phyloP scores from a whole-genome alignment of 2,888 invertebrate species.

The Beris chalybata region DNA sequence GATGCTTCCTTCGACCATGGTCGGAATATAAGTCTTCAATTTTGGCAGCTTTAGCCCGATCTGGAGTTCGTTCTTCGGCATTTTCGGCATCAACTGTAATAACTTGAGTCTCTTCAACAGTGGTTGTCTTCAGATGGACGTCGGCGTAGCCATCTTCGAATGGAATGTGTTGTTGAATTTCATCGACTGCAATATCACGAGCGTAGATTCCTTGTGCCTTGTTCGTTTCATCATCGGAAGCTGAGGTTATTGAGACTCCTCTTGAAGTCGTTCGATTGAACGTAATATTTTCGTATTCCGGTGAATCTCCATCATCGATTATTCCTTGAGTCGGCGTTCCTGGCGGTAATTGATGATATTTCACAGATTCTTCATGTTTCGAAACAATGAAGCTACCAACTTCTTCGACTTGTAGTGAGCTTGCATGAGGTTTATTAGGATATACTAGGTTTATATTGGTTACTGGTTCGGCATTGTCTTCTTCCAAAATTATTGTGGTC shows the following conservation, averaged over 20 bases:
- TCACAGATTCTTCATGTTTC: conserved; percentile 33
- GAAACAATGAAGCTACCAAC: conserved; percentile 54
- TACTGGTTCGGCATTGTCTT: conserved; percentile 46
- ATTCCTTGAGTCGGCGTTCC: conserved; percentile 58
- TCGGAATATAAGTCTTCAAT: conserved; percentile 8
- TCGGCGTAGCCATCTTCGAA: conserved; percentile 56
- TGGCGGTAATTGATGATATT: conserved; percentile 45
- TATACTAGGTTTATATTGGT: conserved; percentile 52
- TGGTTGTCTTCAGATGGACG: conserved; percentile 47
- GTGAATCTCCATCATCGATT: conserved; percentile 61
- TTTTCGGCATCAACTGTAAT: conserved; percentile 33
- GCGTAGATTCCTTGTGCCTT: conserved; percentile 58
- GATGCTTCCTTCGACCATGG: conserved; percentile 5
- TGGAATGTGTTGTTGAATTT: conserved; percentile 59
- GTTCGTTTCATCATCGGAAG: conserved; percentile 64
- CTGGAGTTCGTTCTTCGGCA: conserved; percentile 8
- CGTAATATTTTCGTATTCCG: conserved; percentile 42
- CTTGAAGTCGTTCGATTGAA: conserved; percentile 56
- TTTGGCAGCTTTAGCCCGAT: conserved; percentile 1
- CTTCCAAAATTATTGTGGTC: conserved; percentile 63
- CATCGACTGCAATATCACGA: conserved; percentile 63
- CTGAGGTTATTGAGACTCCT: conserved; percentile 67
- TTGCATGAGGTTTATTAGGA: conserved; percentile 59
- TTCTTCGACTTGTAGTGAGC: conserved; percentile 62
- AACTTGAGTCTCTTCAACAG: conserved; percentile 44